Evolutionary conservation across 2,888 invertebrate species (phyloP).

Genomic region (Stomorhina lunata): DNA sequence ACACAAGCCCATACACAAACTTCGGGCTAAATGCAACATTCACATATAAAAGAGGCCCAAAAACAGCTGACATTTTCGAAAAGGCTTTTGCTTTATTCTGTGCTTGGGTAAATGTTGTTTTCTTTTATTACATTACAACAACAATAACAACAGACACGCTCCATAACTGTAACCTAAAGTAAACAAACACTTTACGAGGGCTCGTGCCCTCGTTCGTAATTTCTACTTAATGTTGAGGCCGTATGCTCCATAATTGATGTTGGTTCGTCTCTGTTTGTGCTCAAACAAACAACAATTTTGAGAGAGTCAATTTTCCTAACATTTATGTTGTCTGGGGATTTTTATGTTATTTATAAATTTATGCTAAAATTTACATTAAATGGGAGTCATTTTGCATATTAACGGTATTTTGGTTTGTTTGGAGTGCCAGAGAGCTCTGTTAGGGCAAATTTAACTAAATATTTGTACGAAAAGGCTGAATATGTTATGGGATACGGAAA

Average conservation of each 20-base stretch:
- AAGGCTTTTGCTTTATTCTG: not conserved
- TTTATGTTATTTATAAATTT: slow-evolving; percentile 14
- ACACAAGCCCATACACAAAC: not conserved
- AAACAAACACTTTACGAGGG: slow-evolving; percentile 58
- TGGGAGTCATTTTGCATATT: not conserved
- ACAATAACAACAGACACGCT: too few species aligned
- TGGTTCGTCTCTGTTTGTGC: not conserved
- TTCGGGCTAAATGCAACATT: slow-evolving; percentile 1
- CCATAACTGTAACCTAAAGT: slow-evolving; percentile 45
- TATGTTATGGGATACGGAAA: not conserved
- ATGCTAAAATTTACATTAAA: not conserved
- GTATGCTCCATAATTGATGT: slow-evolving; percentile 23
- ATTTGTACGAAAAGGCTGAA: not conserved
- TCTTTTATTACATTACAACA: slow-evolving; percentile 24
- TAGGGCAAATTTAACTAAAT: not conserved
- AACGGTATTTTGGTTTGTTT: slow-evolving; percentile 18
- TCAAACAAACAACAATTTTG: too few species aligned
- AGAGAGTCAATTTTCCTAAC: slow-evolving; percentile 14
- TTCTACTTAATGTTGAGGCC: not conserved
- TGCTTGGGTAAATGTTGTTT: slow-evolving; percentile 5
- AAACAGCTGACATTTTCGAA: slow-evolving; percentile 53
- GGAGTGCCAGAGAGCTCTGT: not conserved
- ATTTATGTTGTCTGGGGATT: not conserved
- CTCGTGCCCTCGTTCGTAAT: slow-evolving; percentile 55
- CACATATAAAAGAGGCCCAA: not conserved